Evolutionary conservation across 2,113 vertebrate genomes (phyloP).

Genomic region (Pogona vitticeps): DNA sequence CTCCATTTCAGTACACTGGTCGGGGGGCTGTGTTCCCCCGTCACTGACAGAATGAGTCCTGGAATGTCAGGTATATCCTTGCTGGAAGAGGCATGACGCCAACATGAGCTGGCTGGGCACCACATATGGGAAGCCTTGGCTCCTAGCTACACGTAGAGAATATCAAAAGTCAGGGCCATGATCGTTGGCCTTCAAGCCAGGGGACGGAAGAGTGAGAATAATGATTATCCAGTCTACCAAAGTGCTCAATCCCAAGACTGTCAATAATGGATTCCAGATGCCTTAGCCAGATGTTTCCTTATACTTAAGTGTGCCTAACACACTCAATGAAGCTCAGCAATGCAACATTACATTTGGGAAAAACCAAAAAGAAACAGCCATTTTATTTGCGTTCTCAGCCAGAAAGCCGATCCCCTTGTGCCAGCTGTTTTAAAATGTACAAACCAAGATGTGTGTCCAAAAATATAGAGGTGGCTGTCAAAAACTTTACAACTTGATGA

Average conservation of each 20-base stretch:
- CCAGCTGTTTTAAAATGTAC: constrained; percentile 42
- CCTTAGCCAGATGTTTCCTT: constrained; percentile 36
- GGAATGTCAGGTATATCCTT: too few species aligned
- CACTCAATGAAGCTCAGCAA: background rate
- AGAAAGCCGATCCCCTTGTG: constrained; percentile 9
- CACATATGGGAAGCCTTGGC: background rate
- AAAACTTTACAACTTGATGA: constrained; percentile 12
- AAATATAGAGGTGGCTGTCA: background rate
- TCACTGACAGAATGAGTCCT: too few species aligned
- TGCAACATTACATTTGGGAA: constrained; percentile 26
- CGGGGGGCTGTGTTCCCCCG: too few species aligned
- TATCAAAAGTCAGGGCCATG: background rate
- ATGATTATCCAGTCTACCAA: background rate
- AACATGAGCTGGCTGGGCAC: too few species aligned
- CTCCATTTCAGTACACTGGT: too few species aligned
- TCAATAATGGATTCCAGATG: constrained; percentile 20
- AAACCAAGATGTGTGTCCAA: background rate
- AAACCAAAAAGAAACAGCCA: constrained; percentile 21
- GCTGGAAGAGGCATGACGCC: too few species aligned
- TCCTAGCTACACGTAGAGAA: background rate
- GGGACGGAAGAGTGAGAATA: background rate
- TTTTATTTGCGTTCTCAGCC: constrained; percentile 18
- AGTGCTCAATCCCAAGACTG: background rate
- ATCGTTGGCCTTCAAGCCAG: background rate
- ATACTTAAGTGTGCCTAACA: constrained; percentile 6